Conservation (phyloP, 2,888 invertebrate genomes). For the Aelia acuminata region DNA sequence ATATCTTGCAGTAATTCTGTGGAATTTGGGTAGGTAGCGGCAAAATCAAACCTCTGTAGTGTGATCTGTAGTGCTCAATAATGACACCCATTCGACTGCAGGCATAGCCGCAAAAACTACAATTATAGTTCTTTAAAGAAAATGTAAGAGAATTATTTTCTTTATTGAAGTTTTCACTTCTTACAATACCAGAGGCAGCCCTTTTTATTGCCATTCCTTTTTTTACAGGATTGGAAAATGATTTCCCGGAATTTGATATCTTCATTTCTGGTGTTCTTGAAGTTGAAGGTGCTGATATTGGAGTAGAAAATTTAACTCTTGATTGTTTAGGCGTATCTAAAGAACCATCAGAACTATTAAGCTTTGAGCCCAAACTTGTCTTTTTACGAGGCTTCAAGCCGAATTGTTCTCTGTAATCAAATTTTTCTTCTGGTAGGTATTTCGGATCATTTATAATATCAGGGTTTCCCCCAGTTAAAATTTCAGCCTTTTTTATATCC, state of each 20-base stretch:
- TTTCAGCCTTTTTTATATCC: constrained; percentile 83
- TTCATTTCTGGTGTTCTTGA: constrained; percentile 66
- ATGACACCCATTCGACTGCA: background rate
- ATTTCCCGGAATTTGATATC: constrained; percentile 61
- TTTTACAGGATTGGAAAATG: constrained; percentile 13
- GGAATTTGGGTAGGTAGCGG: constrained; percentile 16
- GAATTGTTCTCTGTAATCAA: constrained; percentile 73
- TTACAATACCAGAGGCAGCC: background rate
- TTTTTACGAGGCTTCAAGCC: constrained; percentile 70
- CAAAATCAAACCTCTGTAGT: background rate
- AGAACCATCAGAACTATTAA: constrained; percentile 65
- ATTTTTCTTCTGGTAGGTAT: constrained; percentile 72
- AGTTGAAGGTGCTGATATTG: constrained; percentile 5
- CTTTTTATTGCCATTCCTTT: background rate
- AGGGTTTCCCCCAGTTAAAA: constrained; percentile 79
- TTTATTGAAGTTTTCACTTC: background rate
- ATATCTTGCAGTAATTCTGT: background rate
- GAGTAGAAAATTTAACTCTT: constrained; percentile 48
- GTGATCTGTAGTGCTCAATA: background rate
- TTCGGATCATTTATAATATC: constrained; percentile 78
- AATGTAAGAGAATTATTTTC: background rate
- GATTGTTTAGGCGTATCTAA: constrained; percentile 57
- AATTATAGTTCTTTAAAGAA: background rate
- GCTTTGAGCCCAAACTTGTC: constrained; percentile 67
- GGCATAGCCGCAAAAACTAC: background rate